Conservation (phyloP, 2,888 invertebrate genomes). For the Conomelus anceps region DNA sequence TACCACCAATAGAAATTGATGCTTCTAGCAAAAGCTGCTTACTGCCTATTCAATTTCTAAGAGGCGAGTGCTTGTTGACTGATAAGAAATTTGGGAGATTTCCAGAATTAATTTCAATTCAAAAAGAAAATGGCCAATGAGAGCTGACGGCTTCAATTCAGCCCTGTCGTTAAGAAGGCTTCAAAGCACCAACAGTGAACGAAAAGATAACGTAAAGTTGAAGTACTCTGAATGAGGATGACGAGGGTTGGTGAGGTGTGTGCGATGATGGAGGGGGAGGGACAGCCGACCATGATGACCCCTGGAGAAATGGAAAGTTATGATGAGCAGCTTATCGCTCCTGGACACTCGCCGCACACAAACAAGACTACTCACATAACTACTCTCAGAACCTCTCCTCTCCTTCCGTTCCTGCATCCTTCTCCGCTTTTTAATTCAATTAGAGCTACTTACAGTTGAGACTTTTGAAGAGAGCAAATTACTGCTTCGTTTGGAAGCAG, state of each 20-base stretch:
- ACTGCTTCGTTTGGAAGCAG: too few relatives aligned
- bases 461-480: too few relatives aligned
- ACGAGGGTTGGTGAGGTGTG: too few relatives aligned
- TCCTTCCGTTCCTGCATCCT: background rate
- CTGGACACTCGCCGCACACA: conserved; percentile 1
- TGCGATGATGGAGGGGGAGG: background rate
- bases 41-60: background rate
- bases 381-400: background rate
- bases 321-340: conserved; percentile 8
- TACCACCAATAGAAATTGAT: background rate
- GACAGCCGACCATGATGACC: background rate
- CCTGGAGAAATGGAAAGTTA: conserved; percentile 12
- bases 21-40: background rate
- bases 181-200: background rate
- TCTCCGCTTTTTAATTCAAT: background rate
- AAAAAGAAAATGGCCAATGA: background rate
- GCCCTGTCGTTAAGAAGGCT: background rate
- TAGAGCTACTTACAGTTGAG: too few relatives aligned
- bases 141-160: background rate
- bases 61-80: background rate
- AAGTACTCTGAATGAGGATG: background rate
- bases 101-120: background rate
- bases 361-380: background rate
- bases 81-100: background rate
- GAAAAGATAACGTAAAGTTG: background rate